A percentile compares a stretch with the other conserved stretches of the same genome.
These are phyloP conservation scores for Propithecus coquereli DNA, from an alignment of 2,113 vertebrate species.

Conservation along the genomic window DNA sequence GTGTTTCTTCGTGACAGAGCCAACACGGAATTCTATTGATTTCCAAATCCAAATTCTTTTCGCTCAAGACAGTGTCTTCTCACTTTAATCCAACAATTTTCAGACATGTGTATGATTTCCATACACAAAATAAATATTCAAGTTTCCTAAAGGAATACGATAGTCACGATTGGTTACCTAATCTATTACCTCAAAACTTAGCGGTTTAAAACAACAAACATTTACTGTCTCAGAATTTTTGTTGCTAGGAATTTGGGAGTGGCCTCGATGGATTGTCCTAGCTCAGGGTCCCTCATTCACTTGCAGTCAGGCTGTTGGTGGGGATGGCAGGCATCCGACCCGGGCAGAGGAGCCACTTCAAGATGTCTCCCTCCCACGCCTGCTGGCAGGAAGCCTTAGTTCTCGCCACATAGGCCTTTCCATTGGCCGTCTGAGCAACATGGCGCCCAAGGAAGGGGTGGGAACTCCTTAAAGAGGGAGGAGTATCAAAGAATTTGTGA, in stretches of 20 bases:
- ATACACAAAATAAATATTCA: not conserved
- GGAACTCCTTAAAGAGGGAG: not conserved
- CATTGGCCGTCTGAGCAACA: not conserved
- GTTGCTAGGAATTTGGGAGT: not conserved
- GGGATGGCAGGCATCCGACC: not conserved
- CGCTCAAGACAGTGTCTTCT: not conserved
- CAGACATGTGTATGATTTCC: not conserved
- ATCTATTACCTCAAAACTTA: not conserved
- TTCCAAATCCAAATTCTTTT: constrained; percentile 18
- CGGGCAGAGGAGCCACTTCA: not conserved
- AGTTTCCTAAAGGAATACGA: not conserved
- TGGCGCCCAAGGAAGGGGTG: not conserved
- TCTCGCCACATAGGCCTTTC: fast-evolving
- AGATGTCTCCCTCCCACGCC: not conserved
- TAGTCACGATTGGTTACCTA: not conserved
- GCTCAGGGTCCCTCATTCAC: not conserved
- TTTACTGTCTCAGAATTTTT: not conserved
- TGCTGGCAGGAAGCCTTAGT: not conserved
- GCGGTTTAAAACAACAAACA: not conserved
- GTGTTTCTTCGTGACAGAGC: not conserved
- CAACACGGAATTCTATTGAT: not conserved
- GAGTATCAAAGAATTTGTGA: not conserved
- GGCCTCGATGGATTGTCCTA: not conserved
- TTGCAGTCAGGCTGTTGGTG: not conserved
- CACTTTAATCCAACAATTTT: not conserved